Evolutionary conservation across 2,888 invertebrate genomes (phyloP), one percentile per base, ranked within the genome.

Genomic region (Linyphia triangularis): DNA sequence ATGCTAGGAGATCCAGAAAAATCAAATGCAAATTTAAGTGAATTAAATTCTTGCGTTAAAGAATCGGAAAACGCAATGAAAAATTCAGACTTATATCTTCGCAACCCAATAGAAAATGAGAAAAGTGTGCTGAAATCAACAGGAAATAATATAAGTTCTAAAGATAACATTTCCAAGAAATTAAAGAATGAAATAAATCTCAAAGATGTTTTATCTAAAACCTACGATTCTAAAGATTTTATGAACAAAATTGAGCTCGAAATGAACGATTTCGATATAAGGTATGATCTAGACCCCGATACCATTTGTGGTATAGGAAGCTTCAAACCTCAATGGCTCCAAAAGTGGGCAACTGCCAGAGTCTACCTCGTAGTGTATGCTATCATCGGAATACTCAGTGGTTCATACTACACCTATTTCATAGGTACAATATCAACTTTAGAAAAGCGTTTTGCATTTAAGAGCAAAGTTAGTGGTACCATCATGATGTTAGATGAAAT

Each of bases 361-460:
- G 40, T 88, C 2, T 91, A 88, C 51, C 40, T 90, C 9, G 67
- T 89, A 5, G 63, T 82, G 0, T 89, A 89, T 40, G 89, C 88
- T 5, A 67, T 90, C 0, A 43, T 91, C 1, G 91, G 90, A 2
- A 72, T 90, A 10, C 63, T 91, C 10, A 91, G 90, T 43, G 90
- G 91, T 13, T 77, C 89, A 1, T 85, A 84, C 33, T 91, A 88
- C 57, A 67, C 90, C 9, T 90, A 90, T 61, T 51, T 90, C 19
- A 78, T 91, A 67, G 85, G 88, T 9, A 37, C 84, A 1, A 69
- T 90, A 43, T 81, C 88, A 0, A 91, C 91, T 13, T 26, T 91
- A 0, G 91, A 91, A 69, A 90, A 90, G 40, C 77, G 91, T 19
- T 91, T 85, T 77, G 89, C 90, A 6, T 91, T 90, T 22, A 85